Base-by-base conservation (phyloP, 2,888 invertebrate genomes). In the Cistogaster globosa region DNA sequence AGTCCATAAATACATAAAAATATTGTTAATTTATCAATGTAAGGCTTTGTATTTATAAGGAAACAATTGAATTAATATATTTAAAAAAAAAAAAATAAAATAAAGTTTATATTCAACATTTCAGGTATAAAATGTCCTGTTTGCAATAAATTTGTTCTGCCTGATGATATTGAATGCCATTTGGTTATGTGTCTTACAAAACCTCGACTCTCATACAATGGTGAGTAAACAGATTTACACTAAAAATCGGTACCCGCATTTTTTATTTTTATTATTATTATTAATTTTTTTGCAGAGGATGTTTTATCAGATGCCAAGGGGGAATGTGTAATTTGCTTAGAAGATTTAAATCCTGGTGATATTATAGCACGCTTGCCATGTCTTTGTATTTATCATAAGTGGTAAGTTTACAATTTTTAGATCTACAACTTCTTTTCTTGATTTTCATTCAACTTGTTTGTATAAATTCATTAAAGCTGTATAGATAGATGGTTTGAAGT, bases 401-500 rank as follows among this genome's bases (percentile, higher is more conserved):
- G 96, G 98, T 98, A 93, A 94, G 78, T 62, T 68, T 42, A 22
- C 26, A 18, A 12, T 36, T 14, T 18, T 53, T 45, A 26, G 68
- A 18, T 38, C 20, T 36, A 51, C 16, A 9, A 26, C 36, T 32
- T 42, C 32, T 6, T 6, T 77, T 38, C 14, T 53, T 48, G 2
- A 74, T 53, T 58, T 12, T 42, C 55, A 9, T 58, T n/a, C 26
- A n/a, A 65, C 51, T n/a, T 14, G 0, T 48, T 4, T 68, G 0
- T 16, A 11, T 16, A 68, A 36, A 57, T 20, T 36, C 20, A 8
- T 42, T 77, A 38, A 94, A 99, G 98, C 93, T 99, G 99, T 94
- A 99, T 99, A 94, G 99, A 99, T 94, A 96, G 97, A 94, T 99
- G 99, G 99, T 99, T 99, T 94, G 97, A 98, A 94, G 97, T 98